phyloP scores from a whole-genome alignment of 2,113 vertebrate species.

The Xyliphius kryptos region DNA sequence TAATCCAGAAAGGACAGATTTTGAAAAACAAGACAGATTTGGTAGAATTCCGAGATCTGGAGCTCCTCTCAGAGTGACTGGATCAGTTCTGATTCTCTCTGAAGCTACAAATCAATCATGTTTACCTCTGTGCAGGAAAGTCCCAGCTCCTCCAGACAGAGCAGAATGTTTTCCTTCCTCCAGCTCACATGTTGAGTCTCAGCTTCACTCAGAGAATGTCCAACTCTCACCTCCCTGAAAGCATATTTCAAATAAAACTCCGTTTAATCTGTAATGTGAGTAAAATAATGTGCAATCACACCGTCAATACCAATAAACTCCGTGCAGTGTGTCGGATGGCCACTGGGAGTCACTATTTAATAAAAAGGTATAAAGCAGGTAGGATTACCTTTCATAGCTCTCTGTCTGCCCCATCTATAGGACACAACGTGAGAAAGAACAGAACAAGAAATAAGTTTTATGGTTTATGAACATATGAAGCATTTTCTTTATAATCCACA shows the following conservation, averaged over 20 bases:
- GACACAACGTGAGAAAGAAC: neutral
- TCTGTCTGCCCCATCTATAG: neutral
- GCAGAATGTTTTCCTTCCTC: neutral
- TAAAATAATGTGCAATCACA: too few relatives aligned
- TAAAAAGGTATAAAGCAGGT: neutral
- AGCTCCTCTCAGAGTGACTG: neutral
- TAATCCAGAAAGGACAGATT: too few relatives aligned
- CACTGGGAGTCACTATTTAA: too few relatives aligned
- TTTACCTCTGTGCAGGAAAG: conserved; percentile 7
- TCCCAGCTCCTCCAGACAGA: neutral
- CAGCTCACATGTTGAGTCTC: neutral
- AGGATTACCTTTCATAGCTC: conserved; percentile 1
- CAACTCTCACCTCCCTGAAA: conserved; percentile 4
- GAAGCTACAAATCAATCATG: neutral
- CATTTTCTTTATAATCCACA: too few relatives aligned
- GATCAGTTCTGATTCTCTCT: neutral
- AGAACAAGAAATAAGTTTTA: too few relatives aligned
- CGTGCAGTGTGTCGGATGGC: too few relatives aligned
- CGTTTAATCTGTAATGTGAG: neutral
- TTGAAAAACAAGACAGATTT: neutral
- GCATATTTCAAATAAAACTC: neutral
- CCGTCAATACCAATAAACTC: too few relatives aligned
- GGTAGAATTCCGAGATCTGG: neutral
- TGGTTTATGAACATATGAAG: too few relatives aligned
- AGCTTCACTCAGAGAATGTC: neutral